phyloP scores from a whole-genome alignment of 2,113 vertebrate species.

The Emydura subglobosa region DNA sequence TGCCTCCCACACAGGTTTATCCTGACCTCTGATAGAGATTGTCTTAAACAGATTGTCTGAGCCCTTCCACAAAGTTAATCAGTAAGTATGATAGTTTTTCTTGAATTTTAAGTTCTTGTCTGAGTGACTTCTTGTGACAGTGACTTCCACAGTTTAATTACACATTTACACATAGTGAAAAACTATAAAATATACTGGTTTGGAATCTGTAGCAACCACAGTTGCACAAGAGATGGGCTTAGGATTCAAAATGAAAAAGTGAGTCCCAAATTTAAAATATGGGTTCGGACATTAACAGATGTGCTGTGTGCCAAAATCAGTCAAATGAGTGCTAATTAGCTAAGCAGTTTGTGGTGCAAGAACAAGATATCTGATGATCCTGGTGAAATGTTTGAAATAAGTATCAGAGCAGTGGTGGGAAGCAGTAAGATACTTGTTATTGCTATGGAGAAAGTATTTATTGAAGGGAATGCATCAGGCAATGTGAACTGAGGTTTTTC shows the following conservation, averaged over 20 bases:
- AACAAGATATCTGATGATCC: background rate
- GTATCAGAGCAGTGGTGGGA: background rate
- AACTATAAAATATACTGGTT: background rate
- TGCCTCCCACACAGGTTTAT: no score
- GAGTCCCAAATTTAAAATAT: background rate
- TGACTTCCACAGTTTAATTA: accelerated
- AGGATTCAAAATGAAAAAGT: background rate
- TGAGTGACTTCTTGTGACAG: background rate
- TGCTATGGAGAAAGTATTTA: background rate
- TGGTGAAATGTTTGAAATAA: background rate
- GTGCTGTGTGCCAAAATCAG: background rate
- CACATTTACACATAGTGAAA: background rate
- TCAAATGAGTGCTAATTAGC: background rate
- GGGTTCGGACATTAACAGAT: background rate
- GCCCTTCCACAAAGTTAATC: no score
- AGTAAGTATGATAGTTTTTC: background rate
- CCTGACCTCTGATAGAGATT: no score
- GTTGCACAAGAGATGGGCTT: background rate
- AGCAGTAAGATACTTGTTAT: background rate
- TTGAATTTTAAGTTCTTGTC: background rate
- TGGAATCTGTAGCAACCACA: background rate
- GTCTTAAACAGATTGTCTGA: no score
- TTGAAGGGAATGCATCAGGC: background rate
- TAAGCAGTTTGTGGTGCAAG: background rate
- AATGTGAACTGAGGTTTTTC: background rate